Evolutionary conservation across 2,113 vertebrate species (phyloP).

Genomic region (Glaucidium brasilianum): DNA sequence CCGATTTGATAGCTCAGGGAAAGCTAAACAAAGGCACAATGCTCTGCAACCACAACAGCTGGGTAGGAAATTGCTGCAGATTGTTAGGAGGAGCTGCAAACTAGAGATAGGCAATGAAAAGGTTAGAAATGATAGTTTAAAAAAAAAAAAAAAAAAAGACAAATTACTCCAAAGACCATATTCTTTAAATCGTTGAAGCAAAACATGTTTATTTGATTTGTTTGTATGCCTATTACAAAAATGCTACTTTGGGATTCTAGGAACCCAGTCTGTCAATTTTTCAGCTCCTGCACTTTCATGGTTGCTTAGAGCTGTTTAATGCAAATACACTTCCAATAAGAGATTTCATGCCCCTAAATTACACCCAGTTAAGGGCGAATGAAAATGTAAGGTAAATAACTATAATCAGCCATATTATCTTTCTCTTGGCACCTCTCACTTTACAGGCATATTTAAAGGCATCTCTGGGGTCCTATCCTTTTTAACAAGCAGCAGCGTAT

Average conservation of each 20-base stretch:
- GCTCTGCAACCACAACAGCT: constrained; percentile 64
- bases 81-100: constrained; percentile 74
- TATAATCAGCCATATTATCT: constrained; percentile 87
- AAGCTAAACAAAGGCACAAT: constrained; percentile 64
- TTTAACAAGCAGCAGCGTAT: constrained; percentile 78
- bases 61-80: constrained; percentile 71
- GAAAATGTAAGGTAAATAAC: constrained; percentile 89
- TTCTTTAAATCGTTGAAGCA: constrained; percentile 82
- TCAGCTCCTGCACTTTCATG: constrained; percentile 83
- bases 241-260: constrained; percentile 84
- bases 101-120: constrained; percentile 74
- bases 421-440: constrained; percentile 84
- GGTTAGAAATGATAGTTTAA: constrained; percentile 75
- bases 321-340: constrained; percentile 86
- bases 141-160: constrained; percentile 10
- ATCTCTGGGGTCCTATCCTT: constrained; percentile 83
- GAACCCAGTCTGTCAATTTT: constrained; percentile 83
- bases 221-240: constrained; percentile 84
- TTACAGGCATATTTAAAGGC: constrained; percentile 84
- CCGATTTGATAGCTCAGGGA: constrained; percentile 56
- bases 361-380: constrained; percentile 85
- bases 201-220: constrained; percentile 88
- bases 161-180: constrained; percentile 80
- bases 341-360: constrained; percentile 88
- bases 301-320: constrained; percentile 86